phyloP scores from a whole-genome alignment of 2,113 vertebrate species.

The Rattus norvegicus region DNA sequence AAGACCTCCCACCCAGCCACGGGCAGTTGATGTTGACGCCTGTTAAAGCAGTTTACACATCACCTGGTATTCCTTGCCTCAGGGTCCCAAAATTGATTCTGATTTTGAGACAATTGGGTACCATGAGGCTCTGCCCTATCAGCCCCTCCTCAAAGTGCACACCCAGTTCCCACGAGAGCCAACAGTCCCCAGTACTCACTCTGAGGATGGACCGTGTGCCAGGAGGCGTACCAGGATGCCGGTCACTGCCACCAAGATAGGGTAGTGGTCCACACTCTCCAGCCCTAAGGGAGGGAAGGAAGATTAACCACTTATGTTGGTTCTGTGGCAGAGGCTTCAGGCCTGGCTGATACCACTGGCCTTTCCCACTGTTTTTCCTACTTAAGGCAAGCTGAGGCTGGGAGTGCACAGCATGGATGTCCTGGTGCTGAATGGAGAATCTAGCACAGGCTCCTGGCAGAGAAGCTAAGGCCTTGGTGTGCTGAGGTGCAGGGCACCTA shows the following conservation, averaged over 20 bases:
- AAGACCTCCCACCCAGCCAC: neutral
- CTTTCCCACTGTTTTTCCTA: neutral
- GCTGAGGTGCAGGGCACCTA: neutral
- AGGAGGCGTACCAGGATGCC: constrained; percentile 96
- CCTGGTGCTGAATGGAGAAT: accelerated
- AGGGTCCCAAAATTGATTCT: neutral
- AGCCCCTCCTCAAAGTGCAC: neutral
- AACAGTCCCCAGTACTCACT: constrained; percentile 87
- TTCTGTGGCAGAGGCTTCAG: neutral
- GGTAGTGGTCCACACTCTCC: constrained; percentile 98
- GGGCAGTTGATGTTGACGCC: accelerated
- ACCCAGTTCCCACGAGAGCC: neutral
- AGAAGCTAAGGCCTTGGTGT: neutral
- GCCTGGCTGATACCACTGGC: neutral
- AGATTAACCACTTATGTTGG: neutral
- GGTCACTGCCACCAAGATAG: constrained; percentile 97
- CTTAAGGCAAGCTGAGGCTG: neutral
- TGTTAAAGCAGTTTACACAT: neutral
- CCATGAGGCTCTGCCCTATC: neutral
- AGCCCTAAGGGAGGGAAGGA: constrained; percentile 86
- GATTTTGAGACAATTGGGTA: neutral
- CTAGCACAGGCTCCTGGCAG: neutral
- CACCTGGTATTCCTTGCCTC: neutral
- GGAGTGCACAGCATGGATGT: neutral
- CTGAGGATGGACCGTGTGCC: constrained; percentile 92